These are phyloP conservation scores for Styela plicata DNA, from an alignment of 23 tunicate genomes.

Conservation along the genomic window DNA sequence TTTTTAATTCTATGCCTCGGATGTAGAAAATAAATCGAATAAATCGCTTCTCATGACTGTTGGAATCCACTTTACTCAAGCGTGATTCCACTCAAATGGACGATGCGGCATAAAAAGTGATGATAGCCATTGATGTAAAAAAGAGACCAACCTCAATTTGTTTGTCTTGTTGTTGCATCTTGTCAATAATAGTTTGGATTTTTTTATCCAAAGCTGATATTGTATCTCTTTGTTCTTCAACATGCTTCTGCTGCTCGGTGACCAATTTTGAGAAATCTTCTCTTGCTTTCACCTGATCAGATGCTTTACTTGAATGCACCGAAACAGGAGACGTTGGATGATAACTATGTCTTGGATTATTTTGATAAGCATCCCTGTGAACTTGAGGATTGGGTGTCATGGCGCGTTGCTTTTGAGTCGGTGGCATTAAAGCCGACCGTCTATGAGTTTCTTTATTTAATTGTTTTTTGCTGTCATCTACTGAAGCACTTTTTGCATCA, in stretches of 20 bases:
- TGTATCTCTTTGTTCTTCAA: slow-evolving; percentile 57
- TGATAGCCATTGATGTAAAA: too few species aligned
- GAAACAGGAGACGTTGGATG: slow-evolving; percentile 20
- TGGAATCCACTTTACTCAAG: not conserved
- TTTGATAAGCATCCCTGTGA: slow-evolving; percentile 3
- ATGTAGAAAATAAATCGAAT: not conserved
- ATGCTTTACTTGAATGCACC: not conserved
- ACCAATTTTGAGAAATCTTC: slow-evolving; percentile 65
- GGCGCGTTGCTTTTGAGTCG: slow-evolving; percentile 1
- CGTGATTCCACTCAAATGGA: too few species aligned
- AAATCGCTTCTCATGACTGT: not conserved
- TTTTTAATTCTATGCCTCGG: too few species aligned
- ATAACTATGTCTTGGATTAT: not conserved
- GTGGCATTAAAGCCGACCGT: slow-evolving; percentile 19
- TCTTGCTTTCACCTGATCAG: slow-evolving; percentile 45
- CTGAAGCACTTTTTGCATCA: not conserved
- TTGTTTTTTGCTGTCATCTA: slow-evolving; percentile 2
- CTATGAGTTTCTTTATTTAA: not conserved
- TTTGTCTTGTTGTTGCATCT: slow-evolving; percentile 41
- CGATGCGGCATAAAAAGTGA: too few species aligned
- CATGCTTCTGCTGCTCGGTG: slow-evolving; percentile 65
- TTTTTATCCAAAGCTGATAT: slow-evolving; percentile 45
- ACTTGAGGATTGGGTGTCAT: slow-evolving; percentile 25
- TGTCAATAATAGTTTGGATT: slow-evolving; percentile 36
- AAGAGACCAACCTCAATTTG: slow-evolving; percentile 7